Evolutionary conservation across 2,888 invertebrate species (phyloP).

Genomic region (Callyntrura sp.): DNA sequence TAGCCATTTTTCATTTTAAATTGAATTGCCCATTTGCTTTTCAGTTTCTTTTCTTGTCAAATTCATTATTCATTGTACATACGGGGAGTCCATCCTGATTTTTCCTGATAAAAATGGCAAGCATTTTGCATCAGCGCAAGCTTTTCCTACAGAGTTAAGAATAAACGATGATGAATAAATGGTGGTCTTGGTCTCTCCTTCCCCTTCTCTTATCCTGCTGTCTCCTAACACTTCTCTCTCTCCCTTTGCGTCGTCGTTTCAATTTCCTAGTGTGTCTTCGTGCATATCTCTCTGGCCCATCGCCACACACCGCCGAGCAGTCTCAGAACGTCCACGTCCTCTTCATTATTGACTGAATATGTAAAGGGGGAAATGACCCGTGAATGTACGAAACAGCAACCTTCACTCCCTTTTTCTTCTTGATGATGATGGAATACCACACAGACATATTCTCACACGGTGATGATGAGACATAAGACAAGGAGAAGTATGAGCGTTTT

Average conservation of each 20-base stretch:
- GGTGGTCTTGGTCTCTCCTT: too few species aligned
- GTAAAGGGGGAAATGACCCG: slow-evolving; percentile 48
- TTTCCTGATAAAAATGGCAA: slow-evolving; percentile 14
- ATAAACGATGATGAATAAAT: too few species aligned
- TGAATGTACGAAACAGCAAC: slow-evolving; percentile 1
- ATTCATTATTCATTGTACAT: slow-evolving; percentile 4
- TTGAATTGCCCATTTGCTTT: neutral
- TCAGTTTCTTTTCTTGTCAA: slow-evolving; percentile 7
- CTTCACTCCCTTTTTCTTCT: slow-evolving; percentile 43
- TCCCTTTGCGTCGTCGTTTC: neutral
- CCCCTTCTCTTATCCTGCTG: neutral
- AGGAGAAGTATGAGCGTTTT: slow-evolving; percentile 20
- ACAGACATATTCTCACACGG: slow-evolving; percentile 44
- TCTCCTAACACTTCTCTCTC: neutral
- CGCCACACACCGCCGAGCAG: slow-evolving; percentile 1
- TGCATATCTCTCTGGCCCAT: slow-evolving; percentile 3
- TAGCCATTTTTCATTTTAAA: slow-evolving; percentile 4
- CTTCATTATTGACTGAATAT: slow-evolving; percentile 36
- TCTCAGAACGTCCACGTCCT: neutral
- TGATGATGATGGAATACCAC: slow-evolving; percentile 29
- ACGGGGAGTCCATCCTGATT: slow-evolving; percentile 10
- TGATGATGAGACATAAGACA: slow-evolving; percentile 24
- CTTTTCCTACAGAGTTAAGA: slow-evolving; percentile 6
- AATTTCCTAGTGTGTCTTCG: neutral
- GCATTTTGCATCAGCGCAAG: slow-evolving; percentile 8